Conservation (phyloP, 2,113 vertebrate species). For the Cyprinus carpio region DNA sequence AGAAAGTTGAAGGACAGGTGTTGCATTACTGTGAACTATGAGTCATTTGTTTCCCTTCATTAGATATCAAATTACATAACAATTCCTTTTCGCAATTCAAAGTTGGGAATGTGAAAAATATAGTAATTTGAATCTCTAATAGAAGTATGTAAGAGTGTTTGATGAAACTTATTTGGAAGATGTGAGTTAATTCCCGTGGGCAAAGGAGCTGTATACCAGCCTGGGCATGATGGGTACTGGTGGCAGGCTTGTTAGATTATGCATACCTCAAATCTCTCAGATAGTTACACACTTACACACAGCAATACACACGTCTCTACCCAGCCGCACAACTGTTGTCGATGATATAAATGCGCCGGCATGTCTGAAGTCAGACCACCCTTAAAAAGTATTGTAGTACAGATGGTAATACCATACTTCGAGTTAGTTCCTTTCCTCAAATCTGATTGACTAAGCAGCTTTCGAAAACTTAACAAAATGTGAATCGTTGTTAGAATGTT, state of each 20-base stretch:
- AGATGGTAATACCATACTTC: background rate
- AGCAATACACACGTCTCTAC: background rate
- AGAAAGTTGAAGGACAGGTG: background rate
- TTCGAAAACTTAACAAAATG: background rate
- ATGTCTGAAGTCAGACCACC: background rate
- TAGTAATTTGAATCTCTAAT: too few relatives aligned
- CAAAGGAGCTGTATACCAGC: background rate
- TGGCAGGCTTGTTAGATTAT: background rate
- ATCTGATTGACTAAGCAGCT: background rate
- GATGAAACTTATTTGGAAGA: background rate
- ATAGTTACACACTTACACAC: background rate
- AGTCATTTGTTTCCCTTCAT: background rate
- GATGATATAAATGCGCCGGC: background rate
- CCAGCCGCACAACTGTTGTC: background rate
- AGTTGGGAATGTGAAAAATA: background rate
- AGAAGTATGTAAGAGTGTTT: too few relatives aligned
- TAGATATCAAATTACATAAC: background rate
- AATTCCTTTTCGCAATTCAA: background rate
- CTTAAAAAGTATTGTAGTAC: background rate
- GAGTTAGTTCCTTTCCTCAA: background rate
- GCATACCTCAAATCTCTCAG: background rate
- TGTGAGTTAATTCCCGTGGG: background rate
- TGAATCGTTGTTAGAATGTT: background rate
- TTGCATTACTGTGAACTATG: background rate
- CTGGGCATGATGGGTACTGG: constrained; percentile 13